Evolutionary conservation across 2,888 invertebrate species (phyloP).

Genomic region (Neoscelio sp.): DNA sequence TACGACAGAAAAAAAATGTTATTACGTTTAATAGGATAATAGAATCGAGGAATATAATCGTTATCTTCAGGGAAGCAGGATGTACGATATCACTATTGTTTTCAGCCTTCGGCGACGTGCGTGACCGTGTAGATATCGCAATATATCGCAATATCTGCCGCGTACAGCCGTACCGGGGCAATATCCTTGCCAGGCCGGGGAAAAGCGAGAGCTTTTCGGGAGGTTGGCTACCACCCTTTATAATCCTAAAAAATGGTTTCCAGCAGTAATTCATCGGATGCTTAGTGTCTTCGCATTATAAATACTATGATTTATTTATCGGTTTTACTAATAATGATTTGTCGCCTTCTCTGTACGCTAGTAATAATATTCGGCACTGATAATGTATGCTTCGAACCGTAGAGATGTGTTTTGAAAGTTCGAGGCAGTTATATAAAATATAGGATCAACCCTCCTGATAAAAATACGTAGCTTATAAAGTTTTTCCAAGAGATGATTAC

Average conservation of each 20-base stretch:
- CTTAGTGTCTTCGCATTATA: slow-evolving; percentile 70
- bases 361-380: slow-evolving; percentile 42
- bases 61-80: slow-evolving; percentile 47
- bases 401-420: slow-evolving; percentile 23
- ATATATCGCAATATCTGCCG: slow-evolving; percentile 65
- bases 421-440: slow-evolving; percentile 15
- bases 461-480: slow-evolving; percentile 33
- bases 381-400: slow-evolving; percentile 40
- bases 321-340: slow-evolving; percentile 74
- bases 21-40: slow-evolving; percentile 42
- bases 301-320: slow-evolving; percentile 75
- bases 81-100: slow-evolving; percentile 57
- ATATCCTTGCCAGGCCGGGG: slow-evolving; percentile 62
- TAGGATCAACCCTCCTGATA: slow-evolving; percentile 27
- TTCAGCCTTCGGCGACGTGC: slow-evolving; percentile 56
- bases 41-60: slow-evolving; percentile 43
- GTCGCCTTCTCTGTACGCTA: slow-evolving; percentile 57
- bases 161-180: slow-evolving; percentile 53
- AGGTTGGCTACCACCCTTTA: slow-evolving; percentile 65
- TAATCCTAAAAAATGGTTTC: slow-evolving; percentile 75
- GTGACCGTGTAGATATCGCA: slow-evolving; percentile 58
- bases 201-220: slow-evolving; percentile 61
- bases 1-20: slow-evolving; percentile 36
- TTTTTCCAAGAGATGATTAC: slow-evolving; percentile 29
- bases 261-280: slow-evolving; percentile 71